Base-by-base conservation (phyloP, 2,888 invertebrate species). In the Colostygia pectinataria region DNA sequence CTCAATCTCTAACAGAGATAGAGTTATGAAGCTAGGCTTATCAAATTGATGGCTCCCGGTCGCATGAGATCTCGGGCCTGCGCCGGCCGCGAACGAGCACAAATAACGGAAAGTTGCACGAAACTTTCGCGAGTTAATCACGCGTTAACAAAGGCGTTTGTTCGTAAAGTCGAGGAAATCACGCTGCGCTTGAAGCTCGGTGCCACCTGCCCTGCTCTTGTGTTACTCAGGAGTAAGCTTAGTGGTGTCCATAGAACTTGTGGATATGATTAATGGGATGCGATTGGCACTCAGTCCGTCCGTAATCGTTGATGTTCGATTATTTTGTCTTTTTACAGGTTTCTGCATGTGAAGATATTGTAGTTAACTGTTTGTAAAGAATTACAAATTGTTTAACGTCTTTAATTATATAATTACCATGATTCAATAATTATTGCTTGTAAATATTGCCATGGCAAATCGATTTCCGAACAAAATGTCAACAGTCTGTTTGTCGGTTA, bases 111-210 rank as follows among this genome's bases (percentile, higher is more conserved):
- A 33, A 46, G 31, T 45, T 45, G 31, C 7, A 4, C 18, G 5
- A 38, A 47, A 41, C 43, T 50, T 37, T 37, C 24, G n/a, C 29
- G 44, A 45, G 43, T 54, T 57, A 58, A 60, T 60, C 50, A 50
- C 57, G 50, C 57, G 50, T 52, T 41, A 48, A 40, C 38, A 40
- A 51, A 40, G 32, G 43, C 37, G 27, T 50, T 47, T 49, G 39
- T 55, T 40, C 42, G 29, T 15, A 49, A 38, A 34, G 28, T 29
- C 36, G 18, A 27, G 33, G 20, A 23, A 31, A 37, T 44, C 44
- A 39, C 38, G 29, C 25, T 9, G 37, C 28, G 36, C 29, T 50
- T 44, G 25, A 24, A 18, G 18, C 37, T 15, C 18, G 12, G 12
- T 42, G 41, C n/a, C 38, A 42, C 15, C 39, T 38, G 38, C 27